Evolutionary conservation across 2,888 invertebrate genomes (phyloP), one percentile per base, ranked within the genome.

Genomic region (Amblyjoppa fuscipennis): DNA sequence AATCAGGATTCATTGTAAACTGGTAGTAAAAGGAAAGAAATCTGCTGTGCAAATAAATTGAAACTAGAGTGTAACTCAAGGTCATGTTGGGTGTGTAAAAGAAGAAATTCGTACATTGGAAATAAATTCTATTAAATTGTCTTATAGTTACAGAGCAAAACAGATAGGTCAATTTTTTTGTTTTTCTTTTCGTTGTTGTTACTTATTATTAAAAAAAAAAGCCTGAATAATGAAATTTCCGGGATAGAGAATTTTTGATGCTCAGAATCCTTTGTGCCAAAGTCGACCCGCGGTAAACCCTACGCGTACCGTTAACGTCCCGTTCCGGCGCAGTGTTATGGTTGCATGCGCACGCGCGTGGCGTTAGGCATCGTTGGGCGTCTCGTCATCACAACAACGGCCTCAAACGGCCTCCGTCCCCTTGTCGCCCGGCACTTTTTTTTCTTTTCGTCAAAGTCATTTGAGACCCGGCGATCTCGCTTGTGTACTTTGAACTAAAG

Each of bases 391-490:
- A 41, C 38, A 64, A 76, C 70, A 59, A 61, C 70, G 70, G 74
- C 81, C 68, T 75, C 59, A 13, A 81, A 64, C 49, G 56, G 51
- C 25, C 59, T 68, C 34, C 34, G 64, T 81, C 61, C 73, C 66
- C 53, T 66, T 49, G n/a, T 41, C 25, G 25, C 38, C 41, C 45
- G n/a, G 3, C 45, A 28, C 25, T 45, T 69, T 31, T 74, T 51
- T 66, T 68, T n/a, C 68, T 59, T 68, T 59, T 66, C 49, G 70
- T 80, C 9, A 38, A 80, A 79, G 75, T 83, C 79, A 75, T 83
- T 83, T 56, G 81, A 81, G 61, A 64, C 64, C 45, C 51, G 66
- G 74, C 75, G 70, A 64, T 61, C 70, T 75, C 49, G 51, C 34
- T 38, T 13, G 59, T 31, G 51, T 70, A 70, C 69, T 75, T 79